Percentiles rank a stretch among this genome's conserved stretches.
Evolutionary conservation across 2,797 vertebrate species (phyloP).

Genomic region (Gobio occitaniae): DNA sequence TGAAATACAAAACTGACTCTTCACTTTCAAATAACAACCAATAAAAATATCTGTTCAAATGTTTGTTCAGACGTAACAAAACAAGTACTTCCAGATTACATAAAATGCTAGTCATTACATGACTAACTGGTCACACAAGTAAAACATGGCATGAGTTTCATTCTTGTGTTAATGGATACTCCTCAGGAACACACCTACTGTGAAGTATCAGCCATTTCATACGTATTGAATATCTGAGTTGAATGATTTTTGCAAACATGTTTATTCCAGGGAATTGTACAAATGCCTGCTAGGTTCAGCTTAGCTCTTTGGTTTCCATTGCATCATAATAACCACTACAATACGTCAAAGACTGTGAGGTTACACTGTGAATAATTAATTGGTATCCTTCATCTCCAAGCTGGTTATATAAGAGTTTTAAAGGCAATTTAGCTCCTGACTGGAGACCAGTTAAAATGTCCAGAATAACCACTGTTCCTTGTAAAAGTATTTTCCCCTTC

Average conservation of each 20-base stretch:
- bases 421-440: slow-evolving; percentile 49
- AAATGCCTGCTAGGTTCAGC: not conserved
- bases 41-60: not conserved
- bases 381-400: slow-evolving; percentile 19
- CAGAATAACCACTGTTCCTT: slow-evolving; percentile 42
- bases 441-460: slow-evolving; percentile 55
- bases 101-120: not conserved
- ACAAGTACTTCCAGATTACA: not conserved
- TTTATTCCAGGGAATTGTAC: not conserved
- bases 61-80: not conserved
- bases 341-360: slow-evolving; percentile 5
- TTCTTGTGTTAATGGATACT: not conserved
- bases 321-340: slow-evolving; percentile 18
- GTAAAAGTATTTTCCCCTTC: slow-evolving; percentile 45
- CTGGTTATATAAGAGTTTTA: slow-evolving; percentile 43
- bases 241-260: not conserved
- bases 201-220: not conserved
- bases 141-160: not conserved
- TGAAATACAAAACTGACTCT: not conserved
- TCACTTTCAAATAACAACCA: not conserved
- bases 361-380: slow-evolving; percentile 21
- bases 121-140: slow-evolving; percentile 24
- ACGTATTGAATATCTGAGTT: not conserved
- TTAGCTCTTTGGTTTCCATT: not conserved
- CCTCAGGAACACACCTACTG: not conserved